Evolutionary conservation across 1,140 invertebrate species (phyloP).

Genomic region (Dysdera silvatica): DNA sequence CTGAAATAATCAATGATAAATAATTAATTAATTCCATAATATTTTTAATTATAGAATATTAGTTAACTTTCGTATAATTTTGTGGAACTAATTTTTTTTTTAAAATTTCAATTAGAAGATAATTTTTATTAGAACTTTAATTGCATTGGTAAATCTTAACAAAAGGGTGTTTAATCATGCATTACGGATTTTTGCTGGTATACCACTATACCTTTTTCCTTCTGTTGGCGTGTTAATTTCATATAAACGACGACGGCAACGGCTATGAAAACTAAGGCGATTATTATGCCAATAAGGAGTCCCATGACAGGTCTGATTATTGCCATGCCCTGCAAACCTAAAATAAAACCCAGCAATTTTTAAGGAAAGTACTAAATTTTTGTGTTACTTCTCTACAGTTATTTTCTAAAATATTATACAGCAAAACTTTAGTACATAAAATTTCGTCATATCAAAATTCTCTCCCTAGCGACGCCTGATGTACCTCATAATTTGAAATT

Average conservation of each 20-base stretch:
- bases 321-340: conserved; percentile 26
- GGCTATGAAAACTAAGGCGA: conserved; percentile 30
- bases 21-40: neutral
- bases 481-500: too few relatives aligned
- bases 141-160: neutral
- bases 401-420: too few relatives aligned
- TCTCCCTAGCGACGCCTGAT: too few relatives aligned
- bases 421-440: too few relatives aligned
- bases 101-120: neutral
- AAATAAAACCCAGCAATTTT: too few relatives aligned
- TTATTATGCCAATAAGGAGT: conserved; percentile 30
- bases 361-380: too few relatives aligned
- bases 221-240: conserved; percentile 16
- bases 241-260: conserved; percentile 32
- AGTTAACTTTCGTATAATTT: neutral
- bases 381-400: too few relatives aligned
- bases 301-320: conserved; percentile 30
- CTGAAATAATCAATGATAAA: conserved; percentile 2
- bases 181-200: too few relatives aligned
- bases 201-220: conserved; percentile 25
- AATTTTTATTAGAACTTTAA: neutral
- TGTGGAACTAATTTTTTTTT: neutral
- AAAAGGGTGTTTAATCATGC: too few relatives aligned
- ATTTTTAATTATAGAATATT: neutral
- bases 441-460: too few relatives aligned